A percentile compares a stretch with the other conserved stretches of the same genome.
Conservation (phyloP, 2,113 vertebrate species). For the Tyrannus savana region DNA sequence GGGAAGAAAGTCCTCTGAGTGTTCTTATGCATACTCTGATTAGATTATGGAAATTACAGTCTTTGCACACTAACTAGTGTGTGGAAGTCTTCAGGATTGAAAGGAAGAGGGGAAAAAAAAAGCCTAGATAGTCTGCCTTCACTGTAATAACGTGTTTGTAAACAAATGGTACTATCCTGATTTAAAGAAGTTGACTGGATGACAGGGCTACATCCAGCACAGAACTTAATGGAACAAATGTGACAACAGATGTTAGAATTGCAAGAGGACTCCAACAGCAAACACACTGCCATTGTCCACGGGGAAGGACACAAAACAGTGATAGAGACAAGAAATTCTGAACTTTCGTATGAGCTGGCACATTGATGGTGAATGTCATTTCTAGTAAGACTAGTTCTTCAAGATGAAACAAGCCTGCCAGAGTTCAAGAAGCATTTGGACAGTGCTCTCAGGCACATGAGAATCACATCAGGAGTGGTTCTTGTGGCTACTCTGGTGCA, state of each 20-base stretch:
- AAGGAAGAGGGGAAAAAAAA: not conserved
- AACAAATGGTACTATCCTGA: not conserved
- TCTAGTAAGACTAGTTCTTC: not conserved
- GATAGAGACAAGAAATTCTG: not conserved
- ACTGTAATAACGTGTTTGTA: not conserved
- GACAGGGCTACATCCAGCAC: not conserved
- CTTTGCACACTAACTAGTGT: not conserved
- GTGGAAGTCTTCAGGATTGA: not conserved
- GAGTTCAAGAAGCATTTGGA: not conserved
- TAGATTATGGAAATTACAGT: conserved; percentile 7
- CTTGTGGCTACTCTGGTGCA: not conserved
- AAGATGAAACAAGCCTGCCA: not conserved
- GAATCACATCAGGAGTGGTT: not conserved
- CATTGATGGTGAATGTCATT: not conserved
- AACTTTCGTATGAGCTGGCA: not conserved
- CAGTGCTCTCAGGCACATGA: not conserved
- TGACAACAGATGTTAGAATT: not conserved
- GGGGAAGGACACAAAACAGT: not conserved
- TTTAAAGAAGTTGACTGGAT: not conserved
- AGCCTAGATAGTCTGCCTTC: not conserved
- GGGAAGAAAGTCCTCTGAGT: not conserved
- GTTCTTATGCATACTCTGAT: conserved; percentile 23
- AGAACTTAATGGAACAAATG: not conserved
- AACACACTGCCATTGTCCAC: not conserved
- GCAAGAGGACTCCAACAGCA: not conserved